Evolutionary conservation across 2,113 vertebrate species (phyloP).

Genomic region (Canis aureus): DNA sequence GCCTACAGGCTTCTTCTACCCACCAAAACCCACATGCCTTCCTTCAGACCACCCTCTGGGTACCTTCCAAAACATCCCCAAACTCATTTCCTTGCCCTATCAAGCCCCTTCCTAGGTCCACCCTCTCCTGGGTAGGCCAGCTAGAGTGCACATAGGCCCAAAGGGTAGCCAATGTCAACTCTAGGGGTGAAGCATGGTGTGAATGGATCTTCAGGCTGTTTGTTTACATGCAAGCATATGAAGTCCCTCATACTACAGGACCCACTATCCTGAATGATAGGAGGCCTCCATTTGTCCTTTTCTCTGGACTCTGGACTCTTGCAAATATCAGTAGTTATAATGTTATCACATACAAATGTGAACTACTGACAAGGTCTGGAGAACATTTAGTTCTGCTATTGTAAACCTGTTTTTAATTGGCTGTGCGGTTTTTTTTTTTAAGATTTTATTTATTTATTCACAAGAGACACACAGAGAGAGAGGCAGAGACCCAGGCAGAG

Average conservation of each 20-base stretch:
- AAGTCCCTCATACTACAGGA: not conserved
- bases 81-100: not conserved
- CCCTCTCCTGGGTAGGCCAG: not conserved
- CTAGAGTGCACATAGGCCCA: not conserved
- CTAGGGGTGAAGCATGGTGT: not conserved
- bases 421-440: not conserved
- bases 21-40: not conserved
- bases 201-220: not conserved
- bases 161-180: not conserved
- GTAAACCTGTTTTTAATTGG: conserved; percentile 73
- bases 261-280: not conserved
- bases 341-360: conserved; percentile 66
- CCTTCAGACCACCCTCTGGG: not conserved
- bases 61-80: not conserved
- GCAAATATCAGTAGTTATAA: conserved; percentile 66
- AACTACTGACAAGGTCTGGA: conserved; percentile 71
- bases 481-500: no score
- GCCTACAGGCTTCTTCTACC: not conserved
- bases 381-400: conserved; percentile 59
- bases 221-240: not conserved
- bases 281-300: not conserved
- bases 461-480: no score
- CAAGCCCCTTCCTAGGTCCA: not conserved
- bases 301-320: not conserved
- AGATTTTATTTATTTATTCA: no score